Percentiles rank a stretch among this genome's conserved stretches.
Evolutionary conservation across 2,113 vertebrate species (phyloP).

Genomic region (Nicator chloris): DNA sequence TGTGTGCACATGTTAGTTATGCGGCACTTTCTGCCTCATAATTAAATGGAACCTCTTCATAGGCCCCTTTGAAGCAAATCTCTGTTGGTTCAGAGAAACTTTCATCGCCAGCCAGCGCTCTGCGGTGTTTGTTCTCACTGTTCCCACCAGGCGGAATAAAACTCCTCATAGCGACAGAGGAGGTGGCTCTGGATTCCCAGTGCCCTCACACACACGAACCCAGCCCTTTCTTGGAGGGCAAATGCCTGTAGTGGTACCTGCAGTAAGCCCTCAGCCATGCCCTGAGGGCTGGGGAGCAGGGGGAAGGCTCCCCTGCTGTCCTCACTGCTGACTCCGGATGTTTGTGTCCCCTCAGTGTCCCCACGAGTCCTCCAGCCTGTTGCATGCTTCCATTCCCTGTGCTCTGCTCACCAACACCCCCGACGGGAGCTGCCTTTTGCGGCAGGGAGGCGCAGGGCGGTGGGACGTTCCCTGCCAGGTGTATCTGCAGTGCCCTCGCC

Average conservation of each 20-base stretch:
- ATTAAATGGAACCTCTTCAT: constrained; percentile 31
- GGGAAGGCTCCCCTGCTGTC: neutral
- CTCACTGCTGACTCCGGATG: neutral
- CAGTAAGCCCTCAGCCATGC: neutral
- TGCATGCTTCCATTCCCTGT: neutral
- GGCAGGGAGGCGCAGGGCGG: neutral
- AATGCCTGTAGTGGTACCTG: accelerated
- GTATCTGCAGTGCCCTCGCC: accelerated
- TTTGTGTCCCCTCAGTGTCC: neutral
- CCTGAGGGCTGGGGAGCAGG: neutral
- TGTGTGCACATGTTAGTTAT: neutral
- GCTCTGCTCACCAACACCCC: neutral
- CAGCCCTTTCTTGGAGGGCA: neutral
- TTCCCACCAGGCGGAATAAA: constrained; percentile 34
- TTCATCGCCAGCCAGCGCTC: constrained; percentile 8
- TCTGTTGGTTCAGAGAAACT: constrained; percentile 6
- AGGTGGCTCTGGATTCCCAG: neutral
- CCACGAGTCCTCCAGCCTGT: neutral
- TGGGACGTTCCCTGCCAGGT: neutral
- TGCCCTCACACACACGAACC: neutral
- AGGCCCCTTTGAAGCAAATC: constrained; percentile 37
- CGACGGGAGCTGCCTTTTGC: neutral
- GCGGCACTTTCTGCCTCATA: constrained; percentile 6
- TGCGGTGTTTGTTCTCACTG: neutral
- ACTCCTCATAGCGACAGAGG: neutral